A percentile compares a stretch with the other conserved stretches of the same genome.
Evolutionary conservation across 1,140 invertebrate species (phyloP).

Genomic region (Platyscapa corneri): DNA sequence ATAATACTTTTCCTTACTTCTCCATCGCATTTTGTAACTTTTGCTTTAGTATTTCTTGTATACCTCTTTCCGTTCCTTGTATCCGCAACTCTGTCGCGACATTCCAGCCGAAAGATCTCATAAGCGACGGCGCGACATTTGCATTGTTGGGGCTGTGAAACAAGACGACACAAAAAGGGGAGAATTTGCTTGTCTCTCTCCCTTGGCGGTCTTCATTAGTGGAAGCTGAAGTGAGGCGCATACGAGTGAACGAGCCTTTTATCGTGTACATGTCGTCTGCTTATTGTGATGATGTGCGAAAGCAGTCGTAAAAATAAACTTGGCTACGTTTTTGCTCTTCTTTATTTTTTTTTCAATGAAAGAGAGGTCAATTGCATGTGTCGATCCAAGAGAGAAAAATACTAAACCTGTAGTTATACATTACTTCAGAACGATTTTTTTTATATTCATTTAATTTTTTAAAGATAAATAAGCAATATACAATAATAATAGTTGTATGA

Average conservation of each 20-base stretch:
- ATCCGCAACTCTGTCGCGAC: neutral
- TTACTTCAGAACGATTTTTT: neutral
- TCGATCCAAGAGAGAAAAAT: neutral
- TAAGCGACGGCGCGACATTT: neutral
- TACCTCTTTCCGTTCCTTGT: neutral
- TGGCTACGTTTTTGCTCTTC: neutral
- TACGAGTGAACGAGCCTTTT: constrained; percentile 29
- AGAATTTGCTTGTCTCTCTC: neutral
- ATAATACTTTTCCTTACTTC: neutral
- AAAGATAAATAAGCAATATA: no score
- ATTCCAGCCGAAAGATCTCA: constrained; percentile 30
- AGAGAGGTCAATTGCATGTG: neutral
- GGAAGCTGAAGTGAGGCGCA: neutral
- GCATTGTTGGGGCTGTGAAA: constrained; percentile 14
- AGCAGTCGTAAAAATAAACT: constrained; percentile 32
- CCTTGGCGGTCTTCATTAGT: constrained; percentile 35
- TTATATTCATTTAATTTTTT: neutral
- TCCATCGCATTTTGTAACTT: neutral
- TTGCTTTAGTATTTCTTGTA: neutral
- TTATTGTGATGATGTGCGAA: neutral
- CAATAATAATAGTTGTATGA: no score
- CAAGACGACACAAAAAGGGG: neutral
- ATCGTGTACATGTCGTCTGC: constrained; percentile 3
- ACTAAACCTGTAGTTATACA: neutral
- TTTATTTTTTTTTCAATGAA: neutral